These are phyloP conservation scores for Lepus europaeus DNA, from an alignment of 2,113 vertebrate species.

Conservation along the genomic window DNA sequence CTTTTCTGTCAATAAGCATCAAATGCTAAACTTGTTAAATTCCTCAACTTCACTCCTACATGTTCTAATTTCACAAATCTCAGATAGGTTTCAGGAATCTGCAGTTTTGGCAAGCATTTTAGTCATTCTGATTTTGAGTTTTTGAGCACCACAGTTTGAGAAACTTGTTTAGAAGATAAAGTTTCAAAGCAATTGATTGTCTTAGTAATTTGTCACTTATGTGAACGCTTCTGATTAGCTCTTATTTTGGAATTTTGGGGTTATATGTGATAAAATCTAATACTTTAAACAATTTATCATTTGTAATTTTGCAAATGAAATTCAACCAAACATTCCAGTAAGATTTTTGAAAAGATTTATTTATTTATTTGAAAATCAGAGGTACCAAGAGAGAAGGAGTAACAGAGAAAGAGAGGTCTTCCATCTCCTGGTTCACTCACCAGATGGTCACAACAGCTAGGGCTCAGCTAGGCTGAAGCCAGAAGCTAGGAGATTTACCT, in stretches of 20 bases:
- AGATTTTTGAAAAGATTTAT: background rate
- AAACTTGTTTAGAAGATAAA: conserved; percentile 24
- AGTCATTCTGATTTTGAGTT: background rate
- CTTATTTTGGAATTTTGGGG: background rate
- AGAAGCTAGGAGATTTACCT: no score
- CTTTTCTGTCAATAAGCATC: conserved; percentile 19
- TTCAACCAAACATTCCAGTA: background rate
- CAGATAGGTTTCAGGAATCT: background rate
- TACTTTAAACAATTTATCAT: background rate
- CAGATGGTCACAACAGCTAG: no score
- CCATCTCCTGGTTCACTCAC: no score
- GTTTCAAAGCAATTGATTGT: conserved; percentile 12
- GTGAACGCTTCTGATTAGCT: background rate
- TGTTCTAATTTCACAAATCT: background rate
- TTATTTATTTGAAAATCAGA: no score
- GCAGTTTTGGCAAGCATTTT: conserved; percentile 11
- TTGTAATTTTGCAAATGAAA: conserved; percentile 37
- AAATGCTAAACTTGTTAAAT: background rate
- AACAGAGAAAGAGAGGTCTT: no score
- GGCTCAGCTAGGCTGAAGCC: no score
- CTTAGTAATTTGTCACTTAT: background rate
- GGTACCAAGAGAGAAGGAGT: no score
- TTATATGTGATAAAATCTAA: background rate
- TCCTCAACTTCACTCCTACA: background rate
- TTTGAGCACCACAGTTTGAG: background rate